phyloP scores from a whole-genome alignment of 2,888 invertebrate species.

The Drosophila stalkeri region DNA sequence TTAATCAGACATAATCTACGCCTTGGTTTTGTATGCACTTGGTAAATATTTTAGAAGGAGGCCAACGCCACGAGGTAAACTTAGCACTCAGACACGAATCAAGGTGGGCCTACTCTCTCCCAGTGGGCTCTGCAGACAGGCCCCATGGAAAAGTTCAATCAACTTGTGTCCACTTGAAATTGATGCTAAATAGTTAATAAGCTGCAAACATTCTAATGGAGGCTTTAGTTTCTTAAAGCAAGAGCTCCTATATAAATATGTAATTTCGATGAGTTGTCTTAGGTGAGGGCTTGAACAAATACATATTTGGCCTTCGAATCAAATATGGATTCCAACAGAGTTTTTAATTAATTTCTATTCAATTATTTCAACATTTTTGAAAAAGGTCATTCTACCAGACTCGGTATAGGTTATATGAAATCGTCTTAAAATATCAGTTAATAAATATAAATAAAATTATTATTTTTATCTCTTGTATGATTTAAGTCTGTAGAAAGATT shows the following conservation, averaged over 20 bases:
- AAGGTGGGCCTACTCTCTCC: neutral
- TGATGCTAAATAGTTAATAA: slow-evolving; percentile 58
- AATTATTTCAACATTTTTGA: too few relatives aligned
- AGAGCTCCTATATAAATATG: slow-evolving; percentile 19
- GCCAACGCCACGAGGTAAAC: slow-evolving; percentile 14
- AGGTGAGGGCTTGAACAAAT: neutral
- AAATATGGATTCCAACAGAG: neutral
- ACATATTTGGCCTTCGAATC: neutral
- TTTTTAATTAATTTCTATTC: neutral
- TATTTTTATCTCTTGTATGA: too few relatives aligned
- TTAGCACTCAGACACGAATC: slow-evolving; percentile 11
- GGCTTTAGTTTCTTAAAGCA: neutral
- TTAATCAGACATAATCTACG: slow-evolving; percentile 46
- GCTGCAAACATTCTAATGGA: slow-evolving; percentile 5
- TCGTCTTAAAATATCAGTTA: too few relatives aligned
- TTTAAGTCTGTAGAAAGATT: too few relatives aligned
- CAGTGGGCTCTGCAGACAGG: slow-evolving; percentile 4
- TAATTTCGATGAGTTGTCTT: neutral
- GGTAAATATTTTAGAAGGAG: slow-evolving; percentile 61
- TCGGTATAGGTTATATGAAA: too few relatives aligned
- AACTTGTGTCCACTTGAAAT: slow-evolving; percentile 45
- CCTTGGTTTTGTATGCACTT: slow-evolving; percentile 41
- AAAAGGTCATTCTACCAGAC: too few relatives aligned
- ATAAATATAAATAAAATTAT: too few relatives aligned
- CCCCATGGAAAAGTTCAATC: slow-evolving; percentile 59